These are phyloP conservation scores for Siniperca knerii DNA, from an alignment of 2,113 vertebrate genomes.

Conservation along the genomic window DNA sequence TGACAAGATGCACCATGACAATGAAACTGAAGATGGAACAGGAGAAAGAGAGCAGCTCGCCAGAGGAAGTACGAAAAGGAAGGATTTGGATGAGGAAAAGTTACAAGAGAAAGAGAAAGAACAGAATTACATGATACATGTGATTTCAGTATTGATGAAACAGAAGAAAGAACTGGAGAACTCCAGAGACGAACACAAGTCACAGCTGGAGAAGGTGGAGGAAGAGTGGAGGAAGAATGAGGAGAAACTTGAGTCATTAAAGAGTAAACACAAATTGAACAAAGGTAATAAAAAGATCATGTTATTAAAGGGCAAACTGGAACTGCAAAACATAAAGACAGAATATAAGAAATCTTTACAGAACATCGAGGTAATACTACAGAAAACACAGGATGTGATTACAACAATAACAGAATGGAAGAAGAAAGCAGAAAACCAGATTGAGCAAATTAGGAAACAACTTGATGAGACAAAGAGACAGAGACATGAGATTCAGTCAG, in stretches of 20 bases:
- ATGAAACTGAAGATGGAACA: not conserved
- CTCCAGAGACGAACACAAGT: too few relatives aligned
- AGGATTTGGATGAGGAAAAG: not conserved
- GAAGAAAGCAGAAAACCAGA: not conserved
- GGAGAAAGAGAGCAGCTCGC: not conserved
- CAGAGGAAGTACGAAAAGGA: not conserved
- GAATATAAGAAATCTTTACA: too few relatives aligned
- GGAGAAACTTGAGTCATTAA: not conserved
- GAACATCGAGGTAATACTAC: accelerated
- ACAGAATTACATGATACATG: not conserved
- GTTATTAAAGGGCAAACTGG: accelerated
- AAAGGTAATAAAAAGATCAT: accelerated
- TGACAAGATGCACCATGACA: not conserved
- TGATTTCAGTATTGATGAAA: not conserved
- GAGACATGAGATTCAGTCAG: not conserved
- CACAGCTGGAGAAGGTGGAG: not conserved
- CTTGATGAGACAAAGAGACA: not conserved
- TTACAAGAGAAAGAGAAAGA: not conserved
- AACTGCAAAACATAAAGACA: not conserved
- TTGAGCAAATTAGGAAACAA: not conserved
- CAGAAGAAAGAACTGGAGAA: not conserved
- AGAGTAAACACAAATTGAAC: accelerated
- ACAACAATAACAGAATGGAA: not conserved
- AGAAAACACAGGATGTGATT: not conserved
- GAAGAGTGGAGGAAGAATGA: accelerated